Evolutionary conservation across 2,888 invertebrate genomes (phyloP), one percentile per base, ranked within the genome.

Genomic region (Prosopocoilus inquinatus): DNA sequence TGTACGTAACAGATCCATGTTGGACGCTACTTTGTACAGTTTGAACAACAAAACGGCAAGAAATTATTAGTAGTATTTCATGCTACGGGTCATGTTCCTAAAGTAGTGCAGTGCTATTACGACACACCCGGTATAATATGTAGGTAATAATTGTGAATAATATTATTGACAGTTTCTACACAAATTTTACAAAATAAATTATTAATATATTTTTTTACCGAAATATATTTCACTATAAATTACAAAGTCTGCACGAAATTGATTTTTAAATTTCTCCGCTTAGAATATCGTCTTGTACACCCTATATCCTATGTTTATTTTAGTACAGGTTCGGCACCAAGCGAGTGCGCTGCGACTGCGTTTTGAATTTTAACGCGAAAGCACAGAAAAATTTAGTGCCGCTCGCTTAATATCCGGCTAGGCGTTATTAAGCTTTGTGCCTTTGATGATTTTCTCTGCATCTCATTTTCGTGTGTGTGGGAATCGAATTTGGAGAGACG

Each of bases 401-500:
- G 71, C 71, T 70, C 56, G 53, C 56, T 57, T 53, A 55, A 54
- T 47, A 57, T 53, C 45, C 57, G 68, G 65, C 64, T 47, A 64
- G 65, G 71, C 61, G 71, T 68, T 74, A 74, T 72, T 73, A 75
- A 74, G 77, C 77, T 76, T 76, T 76, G 75, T 77, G 75, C 76
- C 75, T 77, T 77, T 77, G 77, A 77, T 76, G 76, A 77, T 77
- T 77, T 75, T 73, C 74, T 72, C 75, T 77, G 76, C 76, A 77
- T 77, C 77, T 77, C 76, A 77, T 77, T 77, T 77, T 76, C 75
- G 70, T 72, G 57, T 50, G 60, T 56, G 53, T 70, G 70, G 70
- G 74, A 75, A 76, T 75, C 75, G 75, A 76, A 76, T 76, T 77
- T 76, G 74, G 74, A 72, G 75, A 74, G 71, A 71, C 70, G 72